These are phyloP conservation scores for Spilarctia lutea DNA, from an alignment of 2,888 invertebrate species.

Conservation along the genomic window DNA sequence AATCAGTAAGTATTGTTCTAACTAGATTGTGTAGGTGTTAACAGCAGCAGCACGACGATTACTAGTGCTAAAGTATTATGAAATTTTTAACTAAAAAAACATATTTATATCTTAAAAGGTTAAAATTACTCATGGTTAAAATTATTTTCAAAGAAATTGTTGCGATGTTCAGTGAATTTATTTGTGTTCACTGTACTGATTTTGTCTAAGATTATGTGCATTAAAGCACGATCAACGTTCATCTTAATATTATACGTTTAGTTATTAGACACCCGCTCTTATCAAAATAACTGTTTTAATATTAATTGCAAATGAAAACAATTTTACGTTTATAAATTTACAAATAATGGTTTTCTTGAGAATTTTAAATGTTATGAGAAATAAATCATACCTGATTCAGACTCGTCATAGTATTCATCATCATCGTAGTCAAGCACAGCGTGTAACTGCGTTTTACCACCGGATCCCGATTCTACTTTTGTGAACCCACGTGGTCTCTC, in stretches of 20 bases:
- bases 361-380: neutral
- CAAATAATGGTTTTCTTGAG: neutral
- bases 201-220: too few species aligned
- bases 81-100: neutral
- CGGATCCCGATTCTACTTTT: conserved; percentile 86
- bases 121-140: too few species aligned
- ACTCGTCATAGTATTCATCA: conserved; percentile 87
- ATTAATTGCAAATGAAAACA: neutral
- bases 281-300: neutral
- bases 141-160: too few species aligned
- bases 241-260: too few species aligned
- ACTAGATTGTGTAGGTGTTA: neutral
- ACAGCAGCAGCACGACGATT: neutral
- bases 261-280: neutral
- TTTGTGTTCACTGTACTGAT: too few species aligned
- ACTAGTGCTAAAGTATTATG: neutral
- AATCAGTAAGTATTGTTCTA: conserved; percentile 3
- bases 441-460: conserved; percentile 89
- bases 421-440: conserved; percentile 90
- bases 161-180: too few species aligned
- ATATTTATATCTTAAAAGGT: too few species aligned
- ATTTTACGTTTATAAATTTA: neutral
- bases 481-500: conserved; percentile 89
- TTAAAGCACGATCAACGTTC: too few species aligned
- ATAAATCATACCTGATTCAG: conserved; percentile 76